Conservation (phyloP, 2,888 invertebrate species). For the Myopa tessellatipennis region DNA sequence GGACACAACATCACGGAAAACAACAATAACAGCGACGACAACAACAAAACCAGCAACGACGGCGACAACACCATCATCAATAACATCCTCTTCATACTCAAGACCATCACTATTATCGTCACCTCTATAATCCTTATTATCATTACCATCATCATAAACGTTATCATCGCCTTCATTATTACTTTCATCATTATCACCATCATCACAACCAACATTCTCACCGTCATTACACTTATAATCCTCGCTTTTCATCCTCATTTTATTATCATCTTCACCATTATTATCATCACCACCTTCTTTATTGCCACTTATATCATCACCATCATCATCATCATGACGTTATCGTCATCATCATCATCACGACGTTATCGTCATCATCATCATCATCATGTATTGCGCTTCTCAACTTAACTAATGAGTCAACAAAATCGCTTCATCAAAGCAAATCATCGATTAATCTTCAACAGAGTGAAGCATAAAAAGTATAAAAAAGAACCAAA, state of each 20-base stretch:
- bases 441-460: conserved; percentile 39
- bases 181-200: not conserved
- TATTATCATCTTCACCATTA: too few relatives aligned
- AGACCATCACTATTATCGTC: too few relatives aligned
- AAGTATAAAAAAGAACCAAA: too few relatives aligned
- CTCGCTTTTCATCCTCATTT: too few relatives aligned
- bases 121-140: not conserved
- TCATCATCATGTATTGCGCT: conserved; percentile 10
- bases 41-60: too few relatives aligned
- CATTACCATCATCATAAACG: not conserved
- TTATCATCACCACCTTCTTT: too few relatives aligned
- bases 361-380: conserved; percentile 22
- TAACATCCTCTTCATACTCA: too few relatives aligned
- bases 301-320: not conserved
- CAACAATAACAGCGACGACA: not conserved
- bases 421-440: conserved; percentile 37
- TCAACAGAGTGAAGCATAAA: conserved; percentile 1
- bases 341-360: conserved; percentile 24
- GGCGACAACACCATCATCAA: not conserved
- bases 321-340: conserved; percentile 21
- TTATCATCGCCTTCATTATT: too few relatives aligned
- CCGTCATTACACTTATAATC: not conserved
- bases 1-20: not conserved
- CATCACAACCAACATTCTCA: too few relatives aligned
- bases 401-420: conserved; percentile 30